phyloP scores from a whole-genome alignment of 2,797 vertebrate genomes.

The Alosa sapidissima region DNA sequence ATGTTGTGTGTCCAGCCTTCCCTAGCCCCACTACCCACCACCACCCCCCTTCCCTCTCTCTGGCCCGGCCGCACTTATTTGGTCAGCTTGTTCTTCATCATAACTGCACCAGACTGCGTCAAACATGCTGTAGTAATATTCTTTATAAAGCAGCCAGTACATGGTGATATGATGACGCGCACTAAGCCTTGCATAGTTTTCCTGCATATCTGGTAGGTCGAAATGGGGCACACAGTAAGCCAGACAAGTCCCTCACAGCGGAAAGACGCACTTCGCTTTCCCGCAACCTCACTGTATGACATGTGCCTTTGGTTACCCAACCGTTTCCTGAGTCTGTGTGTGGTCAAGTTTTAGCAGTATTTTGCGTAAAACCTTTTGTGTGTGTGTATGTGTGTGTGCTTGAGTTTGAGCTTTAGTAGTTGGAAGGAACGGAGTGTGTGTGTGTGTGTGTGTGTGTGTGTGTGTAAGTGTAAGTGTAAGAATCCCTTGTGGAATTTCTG shows the following conservation, averaged over 20 bases:
- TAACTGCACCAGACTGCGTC: neutral
- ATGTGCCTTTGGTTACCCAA: slow-evolving; percentile 2
- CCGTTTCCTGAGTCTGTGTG: neutral
- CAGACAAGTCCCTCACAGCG: neutral
- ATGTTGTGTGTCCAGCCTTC: slow-evolving; percentile 14
- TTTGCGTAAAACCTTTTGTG: neutral
- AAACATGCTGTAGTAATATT: neutral
- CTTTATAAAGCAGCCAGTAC: neutral
- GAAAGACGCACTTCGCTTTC: neutral
- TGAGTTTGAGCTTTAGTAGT: neutral
- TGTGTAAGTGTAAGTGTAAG: neutral
- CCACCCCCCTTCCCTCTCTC: neutral
- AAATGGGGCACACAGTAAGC: too few species aligned
- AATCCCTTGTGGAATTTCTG: slow-evolving; percentile 25
- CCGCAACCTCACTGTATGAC: neutral
- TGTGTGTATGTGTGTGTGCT: neutral
- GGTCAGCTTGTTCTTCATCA: neutral
- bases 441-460: neutral
- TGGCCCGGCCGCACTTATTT: neutral
- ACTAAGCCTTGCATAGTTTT: neutral
- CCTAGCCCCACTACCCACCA: neutral
- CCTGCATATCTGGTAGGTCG: neutral
- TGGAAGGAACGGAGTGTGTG: slow-evolving; percentile 1
- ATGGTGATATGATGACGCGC: neutral
- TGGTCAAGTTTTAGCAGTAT: slow-evolving; percentile 4